Percentiles rank a stretch among this genome's conserved stretches.
Evolutionary conservation across 92 coral and sea anemone species (phyloP).

Genomic region (Epizoanthus scotinus): DNA sequence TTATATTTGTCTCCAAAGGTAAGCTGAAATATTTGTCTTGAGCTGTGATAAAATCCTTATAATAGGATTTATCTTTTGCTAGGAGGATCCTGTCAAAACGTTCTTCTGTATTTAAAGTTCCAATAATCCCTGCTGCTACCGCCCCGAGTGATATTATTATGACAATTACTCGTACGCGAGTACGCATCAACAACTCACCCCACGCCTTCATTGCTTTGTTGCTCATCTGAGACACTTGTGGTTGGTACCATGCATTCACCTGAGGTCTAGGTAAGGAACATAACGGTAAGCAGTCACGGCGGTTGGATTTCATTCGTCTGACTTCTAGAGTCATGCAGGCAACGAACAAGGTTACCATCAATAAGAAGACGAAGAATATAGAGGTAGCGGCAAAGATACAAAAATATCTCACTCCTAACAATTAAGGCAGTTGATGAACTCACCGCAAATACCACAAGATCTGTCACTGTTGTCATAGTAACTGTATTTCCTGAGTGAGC

Average conservation of each 20-base stretch:
- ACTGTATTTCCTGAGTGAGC: slow-evolving; percentile 51
- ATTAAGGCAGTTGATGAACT: slow-evolving; percentile 59
- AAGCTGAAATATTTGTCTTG: slow-evolving; percentile 43
- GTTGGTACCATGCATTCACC: slow-evolving; percentile 46
- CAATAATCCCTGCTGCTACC: slow-evolving; percentile 52
- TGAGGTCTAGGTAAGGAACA: slow-evolving; percentile 41
- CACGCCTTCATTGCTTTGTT: slow-evolving; percentile 51
- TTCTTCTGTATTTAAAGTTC: slow-evolving; percentile 51
- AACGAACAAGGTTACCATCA: slow-evolving; percentile 67
- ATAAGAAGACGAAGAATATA: slow-evolving; percentile 48
- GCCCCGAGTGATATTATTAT: slow-evolving; percentile 45
- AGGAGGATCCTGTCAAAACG: slow-evolving; percentile 53
- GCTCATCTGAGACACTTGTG: slow-evolving; percentile 18
- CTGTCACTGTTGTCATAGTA: slow-evolving; percentile 68
- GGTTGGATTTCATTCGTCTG: slow-evolving; percentile 57
- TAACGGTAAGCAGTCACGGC: slow-evolving; percentile 53
- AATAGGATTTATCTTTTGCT: slow-evolving; percentile 59
- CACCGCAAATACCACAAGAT: slow-evolving; percentile 66
- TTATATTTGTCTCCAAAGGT: slow-evolving; percentile 29
- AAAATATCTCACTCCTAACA: slow-evolving; percentile 59
- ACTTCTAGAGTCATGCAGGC: slow-evolving; percentile 61
- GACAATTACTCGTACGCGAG: slow-evolving; percentile 41
- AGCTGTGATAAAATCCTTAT: slow-evolving; percentile 3
- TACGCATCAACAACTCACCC: slow-evolving; percentile 45
- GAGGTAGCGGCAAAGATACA: slow-evolving; percentile 65